Base-by-base conservation (phyloP, 2,888 invertebrate species). In the Callinectes sapidus region DNA sequence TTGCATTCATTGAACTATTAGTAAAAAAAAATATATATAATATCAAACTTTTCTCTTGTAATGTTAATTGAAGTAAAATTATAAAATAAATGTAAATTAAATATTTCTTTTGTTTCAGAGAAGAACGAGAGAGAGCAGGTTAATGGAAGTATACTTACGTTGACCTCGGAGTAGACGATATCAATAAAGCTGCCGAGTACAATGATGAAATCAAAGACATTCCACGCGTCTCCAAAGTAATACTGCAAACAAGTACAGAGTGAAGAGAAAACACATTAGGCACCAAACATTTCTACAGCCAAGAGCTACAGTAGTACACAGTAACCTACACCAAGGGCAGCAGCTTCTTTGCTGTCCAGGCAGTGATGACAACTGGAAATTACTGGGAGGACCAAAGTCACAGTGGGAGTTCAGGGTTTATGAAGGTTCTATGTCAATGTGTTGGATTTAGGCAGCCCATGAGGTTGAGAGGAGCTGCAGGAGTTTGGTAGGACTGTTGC, bases 171-270 rank as follows among this genome's bases (percentile, higher is more conserved):
- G 95, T 98, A 98, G 81, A 99, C 98, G 95, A 99, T 99, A 96
- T 99, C 99, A 95, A 99, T 98, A 96, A 99, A 98, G 96, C 98
- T 98, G 95, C 99, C 99, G 94, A 99, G 96, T 5, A 99, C 99
- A 95, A 99, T 99, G 95, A 99, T 98, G 96, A 99, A 99, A 96
- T 99, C 99, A 95, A 99, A 99, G 3, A 98, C 98, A 96, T 99
- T 99, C 99, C 99, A 99, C n/a, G 99, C 98, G 96, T 99, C 99
- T 39, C 99, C 98, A 95, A 99, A 99, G 96, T 99, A 99, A 96
- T 99, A 99, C 98, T 99, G 96, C 90, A 95, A 95, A 93, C 92
- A 85, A 18, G 81, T 81, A 81, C 81, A 81, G 81, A 81, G 81
- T 81, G 35, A 81, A 77, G 90, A 48, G 39, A 35, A 94, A 55